These are phyloP conservation scores for Amblyraja radiata DNA, from an alignment of 2,797 vertebrate species.

Conservation along the genomic window DNA sequence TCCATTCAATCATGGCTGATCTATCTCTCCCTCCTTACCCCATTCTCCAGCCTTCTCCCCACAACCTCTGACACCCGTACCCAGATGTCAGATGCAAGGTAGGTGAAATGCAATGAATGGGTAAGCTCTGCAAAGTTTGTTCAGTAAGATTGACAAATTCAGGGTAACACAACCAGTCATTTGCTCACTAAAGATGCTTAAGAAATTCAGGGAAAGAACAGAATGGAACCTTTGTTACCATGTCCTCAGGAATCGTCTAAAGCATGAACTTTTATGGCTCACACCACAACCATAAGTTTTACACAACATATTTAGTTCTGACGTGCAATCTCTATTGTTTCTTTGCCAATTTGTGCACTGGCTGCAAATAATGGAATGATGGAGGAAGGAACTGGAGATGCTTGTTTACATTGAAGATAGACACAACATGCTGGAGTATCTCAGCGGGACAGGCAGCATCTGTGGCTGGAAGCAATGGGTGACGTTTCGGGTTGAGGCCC, in stretches of 20 bases:
- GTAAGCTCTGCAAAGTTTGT: neutral
- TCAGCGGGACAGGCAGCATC: too few species aligned
- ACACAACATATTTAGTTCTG: neutral
- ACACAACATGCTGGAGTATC: too few species aligned
- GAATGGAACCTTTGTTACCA: neutral
- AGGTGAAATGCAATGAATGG: neutral
- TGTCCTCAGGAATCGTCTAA: neutral
- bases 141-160: neutral
- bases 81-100: neutral
- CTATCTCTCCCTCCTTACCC: too few species aligned
- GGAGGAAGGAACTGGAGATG: too few species aligned
- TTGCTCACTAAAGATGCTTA: too few species aligned
- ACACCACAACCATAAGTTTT: neutral
- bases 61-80: too few species aligned
- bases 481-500: too few species aligned
- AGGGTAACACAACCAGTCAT: neutral
- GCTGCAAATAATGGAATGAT: neutral
- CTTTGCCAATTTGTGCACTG: neutral
- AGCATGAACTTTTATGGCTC: neutral
- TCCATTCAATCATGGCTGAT: too few species aligned
- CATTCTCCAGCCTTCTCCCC: too few species aligned
- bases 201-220: neutral
- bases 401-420: too few species aligned
- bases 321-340: neutral
- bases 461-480: too few species aligned